Percentiles rank a stretch among this genome's conserved stretches.
Conservation (phyloP, 2,113 vertebrate species). For the Muscicapa adusta region DNA sequence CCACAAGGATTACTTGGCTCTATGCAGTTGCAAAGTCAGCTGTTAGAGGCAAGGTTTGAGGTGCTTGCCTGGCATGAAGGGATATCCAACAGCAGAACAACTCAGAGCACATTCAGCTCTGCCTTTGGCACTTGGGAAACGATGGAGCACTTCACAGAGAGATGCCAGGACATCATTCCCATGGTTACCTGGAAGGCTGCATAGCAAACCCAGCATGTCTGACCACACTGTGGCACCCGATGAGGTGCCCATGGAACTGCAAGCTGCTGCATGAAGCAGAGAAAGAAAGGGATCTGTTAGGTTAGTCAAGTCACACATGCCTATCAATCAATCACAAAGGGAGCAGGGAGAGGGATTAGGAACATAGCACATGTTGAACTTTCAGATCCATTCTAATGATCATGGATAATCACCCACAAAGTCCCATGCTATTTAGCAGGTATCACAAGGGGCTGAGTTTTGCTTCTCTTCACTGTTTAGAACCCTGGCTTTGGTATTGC, state of each 20-base stretch:
- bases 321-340: neutral
- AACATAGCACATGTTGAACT: neutral
- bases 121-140: neutral
- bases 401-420: neutral
- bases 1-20: neutral
- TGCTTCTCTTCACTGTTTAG: neutral
- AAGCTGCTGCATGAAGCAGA: neutral
- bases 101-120: neutral
- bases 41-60: neutral
- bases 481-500: neutral
- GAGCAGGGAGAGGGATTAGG: neutral
- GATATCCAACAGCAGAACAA: neutral
- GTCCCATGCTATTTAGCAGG: neutral
- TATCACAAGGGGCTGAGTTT: neutral
- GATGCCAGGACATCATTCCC: neutral
- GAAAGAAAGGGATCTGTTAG: neutral
- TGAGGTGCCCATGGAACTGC: neutral
- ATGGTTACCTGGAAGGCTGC: neutral
- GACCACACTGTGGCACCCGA: neutral
- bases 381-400: neutral
- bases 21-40: neutral
- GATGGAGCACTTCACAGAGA: neutral
- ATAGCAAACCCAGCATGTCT: neutral
- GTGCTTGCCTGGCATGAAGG: neutral
- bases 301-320: neutral